Evolutionary conservation across 1,140 invertebrate genomes (phyloP).

Genomic region (Nephila pilipes): DNA sequence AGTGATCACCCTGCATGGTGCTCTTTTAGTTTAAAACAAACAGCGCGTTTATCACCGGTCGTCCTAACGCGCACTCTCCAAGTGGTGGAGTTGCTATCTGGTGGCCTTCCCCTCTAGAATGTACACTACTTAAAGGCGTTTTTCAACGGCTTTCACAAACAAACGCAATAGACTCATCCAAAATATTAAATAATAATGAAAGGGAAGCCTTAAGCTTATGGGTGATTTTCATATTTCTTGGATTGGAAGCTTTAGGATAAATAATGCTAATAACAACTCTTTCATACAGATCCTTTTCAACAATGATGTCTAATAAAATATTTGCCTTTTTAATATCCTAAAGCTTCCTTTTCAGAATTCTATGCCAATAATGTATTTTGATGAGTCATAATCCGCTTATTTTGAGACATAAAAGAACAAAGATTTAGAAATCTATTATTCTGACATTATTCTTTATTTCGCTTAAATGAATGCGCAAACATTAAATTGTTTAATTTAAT

Average conservation of each 20-base stretch:
- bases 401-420: background rate
- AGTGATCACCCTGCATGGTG: constrained; percentile 19
- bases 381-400: background rate
- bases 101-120: background rate
- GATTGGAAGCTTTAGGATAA: constrained; percentile 5
- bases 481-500: constrained; percentile 23
- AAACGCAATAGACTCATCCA: background rate
- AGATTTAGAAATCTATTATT: background rate
- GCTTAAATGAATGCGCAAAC: background rate
- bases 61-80: background rate
- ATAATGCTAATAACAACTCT: background rate
- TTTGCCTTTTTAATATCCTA: background rate
- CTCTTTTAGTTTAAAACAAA: constrained; percentile 67
- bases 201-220: background rate
- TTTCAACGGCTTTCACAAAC: background rate
- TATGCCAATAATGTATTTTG: background rate
- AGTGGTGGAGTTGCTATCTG: background rate
- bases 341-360: background rate
- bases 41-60: constrained; percentile 31
- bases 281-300: constrained; percentile 6
- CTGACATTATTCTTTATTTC: background rate
- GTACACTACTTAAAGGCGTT: background rate
- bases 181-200: constrained; percentile 1
- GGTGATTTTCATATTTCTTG: background rate
- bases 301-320: constrained; percentile 16